Evolutionary conservation across 2,797 vertebrate species (phyloP), one percentile per base, ranked within the genome.

Genomic region (Enteromius treurensis): DNA sequence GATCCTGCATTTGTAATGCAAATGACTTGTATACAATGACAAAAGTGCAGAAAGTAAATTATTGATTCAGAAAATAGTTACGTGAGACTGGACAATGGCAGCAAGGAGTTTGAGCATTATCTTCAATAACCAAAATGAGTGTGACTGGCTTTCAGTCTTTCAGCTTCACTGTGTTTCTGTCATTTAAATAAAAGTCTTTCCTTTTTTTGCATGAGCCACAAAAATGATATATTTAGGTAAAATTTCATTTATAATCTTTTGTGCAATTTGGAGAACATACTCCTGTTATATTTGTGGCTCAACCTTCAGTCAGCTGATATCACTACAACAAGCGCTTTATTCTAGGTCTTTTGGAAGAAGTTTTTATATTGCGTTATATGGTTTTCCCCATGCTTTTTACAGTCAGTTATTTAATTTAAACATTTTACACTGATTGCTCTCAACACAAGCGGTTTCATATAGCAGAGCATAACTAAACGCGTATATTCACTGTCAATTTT

Each of bases 41-140:
- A 40, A 4, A 15, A 37, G 2, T 26, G n/a, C 45, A 29, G 8
- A 42, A 26, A 47, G 58, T n/a, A 58, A 9, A 58, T n/a, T 9
- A 13, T 53, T 29, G 69, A 71, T 29, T 71, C 1, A 5, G 15
- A n/a, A 21, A 34, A 74, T 53, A 34, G 26, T n/a, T 21, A 53
- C 5, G 10, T n/a, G 10, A 53, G 53, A 34, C n/a, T n/a, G 29
- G 34, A 4, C 4, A 8, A 23, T 0, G 3, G 74, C 21, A n/a
- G 11, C 45, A 69, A 10, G 32, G 51, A 58, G 51, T 17, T 34
- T 74, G 71, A 53, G 29, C 49, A 29, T 14, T 29, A 55, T 29
- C 65, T 81, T 37, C 23, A 51, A 49, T 74, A 49, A 75, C 58
- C 69, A 75, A 81, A 75, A 75, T 26, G 1, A 51, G 29, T 10